Conservation (phyloP, 2,113 vertebrate genomes). For the Oceanites oceanicus region DNA sequence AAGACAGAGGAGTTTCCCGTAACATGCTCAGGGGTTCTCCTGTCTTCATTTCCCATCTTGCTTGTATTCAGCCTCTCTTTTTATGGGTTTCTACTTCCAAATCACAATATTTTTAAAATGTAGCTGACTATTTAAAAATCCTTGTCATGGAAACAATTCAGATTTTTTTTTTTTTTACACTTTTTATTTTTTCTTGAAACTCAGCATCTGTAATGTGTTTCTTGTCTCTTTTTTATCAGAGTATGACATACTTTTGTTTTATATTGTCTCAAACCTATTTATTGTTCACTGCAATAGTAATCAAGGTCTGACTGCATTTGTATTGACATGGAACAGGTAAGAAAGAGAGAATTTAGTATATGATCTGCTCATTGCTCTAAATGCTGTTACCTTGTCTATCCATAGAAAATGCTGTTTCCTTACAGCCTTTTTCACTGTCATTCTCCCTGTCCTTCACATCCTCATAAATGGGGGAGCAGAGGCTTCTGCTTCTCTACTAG, state of each 20-base stretch:
- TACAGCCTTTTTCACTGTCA: not conserved
- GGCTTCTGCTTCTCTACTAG: not conserved
- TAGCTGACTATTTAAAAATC: not conserved
- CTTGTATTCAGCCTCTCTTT: not conserved
- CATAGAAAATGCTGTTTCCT: not conserved
- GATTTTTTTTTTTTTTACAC: not conserved
- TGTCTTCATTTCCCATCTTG: not conserved
- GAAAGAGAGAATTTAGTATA: not conserved
- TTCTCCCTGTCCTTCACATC: not conserved
- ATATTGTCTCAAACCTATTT: not conserved
- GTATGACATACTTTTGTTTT: not conserved
- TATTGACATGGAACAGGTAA: not conserved
- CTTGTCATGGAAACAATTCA: not conserved
- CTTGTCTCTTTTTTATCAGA: not conserved
- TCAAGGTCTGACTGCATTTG: not conserved
- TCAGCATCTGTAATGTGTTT: not conserved
- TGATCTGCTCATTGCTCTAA: not conserved
- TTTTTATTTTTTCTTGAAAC: not conserved
- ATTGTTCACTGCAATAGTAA: not conserved
- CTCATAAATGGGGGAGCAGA: not conserved
- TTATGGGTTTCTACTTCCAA: not conserved
- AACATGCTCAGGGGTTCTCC: not conserved
- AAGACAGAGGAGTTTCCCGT: not conserved
- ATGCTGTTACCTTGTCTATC: not conserved
- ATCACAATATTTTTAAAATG: not conserved